Evolutionary conservation across 1,140 invertebrate genomes (phyloP).

Genomic region (Eciton burchellii): DNA sequence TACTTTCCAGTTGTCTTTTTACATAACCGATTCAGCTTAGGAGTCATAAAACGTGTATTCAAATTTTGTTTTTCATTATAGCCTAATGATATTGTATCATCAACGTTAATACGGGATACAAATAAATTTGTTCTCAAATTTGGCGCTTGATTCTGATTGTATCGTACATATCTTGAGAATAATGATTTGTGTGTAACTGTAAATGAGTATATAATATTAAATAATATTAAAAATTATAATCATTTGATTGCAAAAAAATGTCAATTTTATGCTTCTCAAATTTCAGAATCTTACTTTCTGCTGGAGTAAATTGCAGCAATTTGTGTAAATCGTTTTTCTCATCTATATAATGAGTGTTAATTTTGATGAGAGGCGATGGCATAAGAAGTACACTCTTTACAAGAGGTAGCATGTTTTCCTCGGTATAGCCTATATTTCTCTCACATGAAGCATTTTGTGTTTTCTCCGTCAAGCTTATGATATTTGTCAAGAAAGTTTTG

Average conservation of each 20-base stretch:
- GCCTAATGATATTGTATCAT: constrained; percentile 67
- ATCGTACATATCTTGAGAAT: constrained; percentile 75
- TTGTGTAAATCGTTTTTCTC: constrained; percentile 63
- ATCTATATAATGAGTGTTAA: constrained; percentile 64
- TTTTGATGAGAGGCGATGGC: constrained; percentile 76
- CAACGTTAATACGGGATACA: constrained; percentile 77
- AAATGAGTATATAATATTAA: constrained; percentile 47
- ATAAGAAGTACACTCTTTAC: constrained; percentile 73
- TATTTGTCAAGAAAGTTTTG: constrained; percentile 48
- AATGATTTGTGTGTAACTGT: constrained; percentile 75
- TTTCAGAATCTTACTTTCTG: constrained; percentile 70
- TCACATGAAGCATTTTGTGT: constrained; percentile 23
- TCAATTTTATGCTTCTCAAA: neutral
- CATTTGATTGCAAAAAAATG: constrained; percentile 26
- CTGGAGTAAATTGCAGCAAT: constrained; percentile 76
- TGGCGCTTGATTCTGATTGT: constrained; percentile 33
- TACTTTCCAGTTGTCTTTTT: constrained; percentile 72
- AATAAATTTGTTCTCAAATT: constrained; percentile 67
- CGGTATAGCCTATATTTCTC: constrained; percentile 17
- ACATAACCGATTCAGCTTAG: constrained; percentile 43
- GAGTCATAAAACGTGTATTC: constrained; percentile 27
- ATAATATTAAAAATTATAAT: constrained; percentile 13
- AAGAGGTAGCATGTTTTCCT: constrained; percentile 33
- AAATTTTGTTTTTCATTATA: constrained; percentile 58
- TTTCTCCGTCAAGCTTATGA: constrained; percentile 7